Conservation (phyloP, 2,888 invertebrate species). For the Catotricha subobsoleta region DNA sequence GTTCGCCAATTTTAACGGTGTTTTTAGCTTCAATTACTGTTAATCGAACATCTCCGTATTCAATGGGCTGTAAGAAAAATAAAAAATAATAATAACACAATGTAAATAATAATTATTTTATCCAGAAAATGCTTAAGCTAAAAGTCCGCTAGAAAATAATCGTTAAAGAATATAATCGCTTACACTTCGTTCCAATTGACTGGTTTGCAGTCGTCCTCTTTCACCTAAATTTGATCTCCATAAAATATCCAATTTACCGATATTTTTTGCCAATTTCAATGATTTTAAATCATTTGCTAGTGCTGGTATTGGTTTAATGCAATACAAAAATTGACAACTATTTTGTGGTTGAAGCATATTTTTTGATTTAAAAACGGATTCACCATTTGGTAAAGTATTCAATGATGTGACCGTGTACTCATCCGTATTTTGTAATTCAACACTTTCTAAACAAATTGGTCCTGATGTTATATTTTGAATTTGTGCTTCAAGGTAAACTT, state of each 20-base stretch:
- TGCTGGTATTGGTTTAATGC: conserved; percentile 64
- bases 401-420: conserved; percentile 67
- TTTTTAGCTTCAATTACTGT: conserved; percentile 71
- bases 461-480: conserved; percentile 88
- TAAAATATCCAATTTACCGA: conserved; percentile 94
- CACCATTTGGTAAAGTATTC: conserved; percentile 44
- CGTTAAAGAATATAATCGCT: too few relatives aligned
- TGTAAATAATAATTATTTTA: background rate
- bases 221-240: conserved; percentile 97
- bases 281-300: conserved; percentile 58
- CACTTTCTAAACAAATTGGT: conserved; percentile 86
- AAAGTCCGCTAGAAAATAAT: too few relatives aligned
- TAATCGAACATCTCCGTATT: conserved; percentile 79
- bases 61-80: conserved; percentile 50
- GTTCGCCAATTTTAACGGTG: conserved; percentile 63
- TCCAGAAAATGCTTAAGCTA: background rate
- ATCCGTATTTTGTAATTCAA: conserved; percentile 79
- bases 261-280: conserved; percentile 65
- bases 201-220: conserved; percentile 89
- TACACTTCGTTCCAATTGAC: conserved; percentile 79
- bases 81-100: conserved; percentile 7
- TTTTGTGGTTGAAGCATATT: conserved; percentile 75
- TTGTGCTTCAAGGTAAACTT: conserved; percentile 53
- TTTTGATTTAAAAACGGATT: conserved; percentile 60
- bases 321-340: conserved; percentile 88